Base-by-base conservation (phyloP, 1,140 invertebrate genomes). In the Brachionus asplanchnoidis region DNA sequence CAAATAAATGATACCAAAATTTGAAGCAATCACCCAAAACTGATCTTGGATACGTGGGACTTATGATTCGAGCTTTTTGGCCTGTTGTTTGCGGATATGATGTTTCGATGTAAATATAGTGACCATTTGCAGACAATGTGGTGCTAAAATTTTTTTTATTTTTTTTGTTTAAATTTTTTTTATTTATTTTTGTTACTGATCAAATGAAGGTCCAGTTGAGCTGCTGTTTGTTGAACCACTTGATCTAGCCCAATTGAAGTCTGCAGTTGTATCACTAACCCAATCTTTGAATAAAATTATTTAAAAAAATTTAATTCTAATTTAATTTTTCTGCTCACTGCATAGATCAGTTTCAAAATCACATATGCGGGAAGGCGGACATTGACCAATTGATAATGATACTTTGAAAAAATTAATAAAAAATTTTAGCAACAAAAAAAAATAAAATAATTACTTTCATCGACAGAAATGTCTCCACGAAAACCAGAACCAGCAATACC, bases 301-400 rank as follows among this genome's bases (percentile, higher is more conserved):
- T 60, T 20, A 82, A 82, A 60, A 32, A 82, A 44, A 14, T 36
- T 65, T 65, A 80, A 80, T 23, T n/a, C 9, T 56, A 6, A 20
- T 9, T 12, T 14, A 14, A 14, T 60, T 60, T 40, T 40, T 20
- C 7, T 17, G 23, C 8, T 82, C 44, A 82, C 87, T 88, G 86
- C 89, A 87, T 5, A 42, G 84, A 66, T 85, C 86, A 20, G 86
- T 68, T 80, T 89, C 88, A 86, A 89, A 89, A 84, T 87, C 86
- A 85, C 88, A 89, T 14, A 66, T 17, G 11, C 14, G 42, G 2
- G 65, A 50, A 20, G 60, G 82, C 56, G 65, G 65, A 56, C 82
- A 84, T 9, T 60, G 26, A 11, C 50, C 77, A 65, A 40, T 36
- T 0, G 12, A n/a, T 60, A 80, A 40, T 9, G 42, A 80, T 26